These are phyloP conservation scores for Aspidoscelis tigris DNA, from an alignment of 2,113 vertebrate genomes.

Conservation along the genomic window DNA sequence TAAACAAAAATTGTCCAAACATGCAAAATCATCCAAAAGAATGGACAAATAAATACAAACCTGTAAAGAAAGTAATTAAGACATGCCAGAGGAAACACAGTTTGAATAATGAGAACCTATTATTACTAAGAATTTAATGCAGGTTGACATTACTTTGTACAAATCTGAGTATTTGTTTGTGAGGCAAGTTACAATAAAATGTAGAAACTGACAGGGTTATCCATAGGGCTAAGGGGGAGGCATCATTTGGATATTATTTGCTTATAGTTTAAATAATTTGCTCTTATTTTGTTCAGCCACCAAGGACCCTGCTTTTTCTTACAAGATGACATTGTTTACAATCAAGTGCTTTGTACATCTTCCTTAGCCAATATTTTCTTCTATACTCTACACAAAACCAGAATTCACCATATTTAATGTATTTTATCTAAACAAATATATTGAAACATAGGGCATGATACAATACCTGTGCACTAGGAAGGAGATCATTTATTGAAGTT, in stretches of 20 bases:
- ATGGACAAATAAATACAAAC: slow-evolving; percentile 26
- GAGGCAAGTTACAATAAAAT: slow-evolving; percentile 50
- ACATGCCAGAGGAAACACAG: slow-evolving; percentile 51
- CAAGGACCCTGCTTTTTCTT: slow-evolving; percentile 22
- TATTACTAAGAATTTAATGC: slow-evolving; percentile 52
- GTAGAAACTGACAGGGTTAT: slow-evolving; percentile 2
- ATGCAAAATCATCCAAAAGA: slow-evolving; percentile 43
- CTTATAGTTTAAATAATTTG: slow-evolving; percentile 43
- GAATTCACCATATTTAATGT: slow-evolving; percentile 25
- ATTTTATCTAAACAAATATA: not conserved
- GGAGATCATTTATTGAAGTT: too few species aligned
- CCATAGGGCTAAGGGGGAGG: slow-evolving; percentile 7
- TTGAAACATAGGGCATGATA: too few species aligned
- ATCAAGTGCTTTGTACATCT: slow-evolving; percentile 22
- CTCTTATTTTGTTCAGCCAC: slow-evolving; percentile 38
- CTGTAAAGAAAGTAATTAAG: slow-evolving; percentile 55
- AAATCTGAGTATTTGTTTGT: slow-evolving; percentile 47
- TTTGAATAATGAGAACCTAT: slow-evolving; percentile 52
- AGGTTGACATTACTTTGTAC: slow-evolving; percentile 46
- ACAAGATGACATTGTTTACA: slow-evolving; percentile 45
- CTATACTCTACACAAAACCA: slow-evolving; percentile 37
- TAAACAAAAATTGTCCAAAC: slow-evolving; percentile 41
- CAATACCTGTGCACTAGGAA: too few species aligned
- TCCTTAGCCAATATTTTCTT: slow-evolving; percentile 14
- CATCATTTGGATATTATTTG: slow-evolving; percentile 46